Evolutionary conservation across 2,113 vertebrate genomes (phyloP).

Genomic region (Globicephala melas): DNA sequence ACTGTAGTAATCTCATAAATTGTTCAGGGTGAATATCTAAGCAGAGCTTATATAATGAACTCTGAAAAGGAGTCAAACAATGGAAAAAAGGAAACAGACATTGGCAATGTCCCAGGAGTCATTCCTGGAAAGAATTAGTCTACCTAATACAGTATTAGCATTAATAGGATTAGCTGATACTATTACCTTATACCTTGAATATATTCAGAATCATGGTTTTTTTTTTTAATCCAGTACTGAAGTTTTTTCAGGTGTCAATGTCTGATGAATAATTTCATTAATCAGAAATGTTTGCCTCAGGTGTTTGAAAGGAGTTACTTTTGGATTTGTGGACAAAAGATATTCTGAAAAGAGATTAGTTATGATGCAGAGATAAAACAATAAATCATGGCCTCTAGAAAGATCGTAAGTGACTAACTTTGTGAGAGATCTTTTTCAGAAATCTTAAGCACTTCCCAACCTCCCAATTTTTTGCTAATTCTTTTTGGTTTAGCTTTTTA

Average conservation of each 20-base stretch:
- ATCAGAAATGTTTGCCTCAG: constrained; percentile 11
- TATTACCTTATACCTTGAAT: not conserved
- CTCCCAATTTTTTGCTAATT: not conserved
- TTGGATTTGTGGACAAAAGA: not conserved
- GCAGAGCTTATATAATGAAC: not conserved
- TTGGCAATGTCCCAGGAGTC: not conserved
- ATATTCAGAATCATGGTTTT: not conserved
- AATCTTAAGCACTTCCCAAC: not conserved
- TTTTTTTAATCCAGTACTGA: not conserved
- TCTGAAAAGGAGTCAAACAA: not conserved
- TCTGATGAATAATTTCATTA: not conserved
- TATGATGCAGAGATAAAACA: not conserved
- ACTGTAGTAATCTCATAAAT: not conserved
- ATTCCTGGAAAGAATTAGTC: constrained; percentile 7
- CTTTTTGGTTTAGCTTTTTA: not conserved
- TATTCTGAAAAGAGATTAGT: not conserved
- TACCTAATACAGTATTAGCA: not conserved
- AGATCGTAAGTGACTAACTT: not conserved
- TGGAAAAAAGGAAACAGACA: not conserved
- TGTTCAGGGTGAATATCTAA: constrained; percentile 11
- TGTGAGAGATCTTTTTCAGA: not conserved
- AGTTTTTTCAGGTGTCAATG: not conserved
- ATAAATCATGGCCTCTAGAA: not conserved
- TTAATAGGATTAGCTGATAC: not conserved
- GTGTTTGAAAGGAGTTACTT: not conserved